Percentiles rank a stretch among this genome's conserved stretches.
These are phyloP conservation scores for Spinus pinus DNA, from an alignment of 2,797 vertebrate genomes.

Conservation along the genomic window DNA sequence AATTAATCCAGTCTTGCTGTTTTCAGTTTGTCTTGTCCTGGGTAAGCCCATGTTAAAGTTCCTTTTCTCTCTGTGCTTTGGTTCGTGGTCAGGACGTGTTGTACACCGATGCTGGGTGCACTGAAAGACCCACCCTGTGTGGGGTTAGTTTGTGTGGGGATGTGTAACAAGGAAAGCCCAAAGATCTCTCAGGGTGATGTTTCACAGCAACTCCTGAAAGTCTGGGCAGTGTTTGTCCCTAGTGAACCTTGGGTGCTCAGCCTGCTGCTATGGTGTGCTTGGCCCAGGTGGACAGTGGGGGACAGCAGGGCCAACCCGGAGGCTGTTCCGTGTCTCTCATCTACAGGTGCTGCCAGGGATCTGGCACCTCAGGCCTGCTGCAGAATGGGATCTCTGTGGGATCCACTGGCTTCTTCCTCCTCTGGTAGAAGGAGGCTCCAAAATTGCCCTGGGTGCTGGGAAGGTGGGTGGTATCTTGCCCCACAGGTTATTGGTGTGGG, in stretches of 20 bases:
- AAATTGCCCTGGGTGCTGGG: background rate
- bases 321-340: background rate
- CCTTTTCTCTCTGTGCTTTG: background rate
- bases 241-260: background rate
- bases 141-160: accelerated
- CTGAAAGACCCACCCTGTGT: accelerated
- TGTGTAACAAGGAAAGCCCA: background rate
- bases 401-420: background rate
- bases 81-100: accelerated
- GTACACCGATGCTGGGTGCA: accelerated
- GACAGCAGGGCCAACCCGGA: accelerated
- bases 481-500: background rate
- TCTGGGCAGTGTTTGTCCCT: accelerated
- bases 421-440: background rate
- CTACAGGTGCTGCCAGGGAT: background rate
- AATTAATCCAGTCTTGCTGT: background rate
- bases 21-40: background rate
- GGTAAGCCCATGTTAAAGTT: background rate
- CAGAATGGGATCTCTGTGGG: background rate
- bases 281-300: accelerated
- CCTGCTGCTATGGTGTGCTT: background rate
- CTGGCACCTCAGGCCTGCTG: accelerated
- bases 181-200: background rate
- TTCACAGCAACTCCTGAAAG: background rate
- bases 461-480: background rate